phyloP scores from a whole-genome alignment of 2,113 vertebrate species.

The Uria aalge region DNA sequence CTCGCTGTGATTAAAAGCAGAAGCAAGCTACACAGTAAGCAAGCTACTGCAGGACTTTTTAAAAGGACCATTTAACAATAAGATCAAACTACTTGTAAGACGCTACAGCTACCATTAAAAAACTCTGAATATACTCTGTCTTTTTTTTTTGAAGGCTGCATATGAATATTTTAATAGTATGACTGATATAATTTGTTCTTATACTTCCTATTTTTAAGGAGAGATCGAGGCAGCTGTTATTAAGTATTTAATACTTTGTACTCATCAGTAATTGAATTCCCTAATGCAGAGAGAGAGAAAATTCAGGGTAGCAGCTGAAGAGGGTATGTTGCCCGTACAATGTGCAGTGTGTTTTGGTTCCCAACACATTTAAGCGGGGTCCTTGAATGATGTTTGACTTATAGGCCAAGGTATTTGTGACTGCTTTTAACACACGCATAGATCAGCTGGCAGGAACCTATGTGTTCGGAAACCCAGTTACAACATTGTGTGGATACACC shows the following conservation, averaged over 20 bases:
- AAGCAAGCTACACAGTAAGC: neutral
- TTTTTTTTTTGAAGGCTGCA: neutral
- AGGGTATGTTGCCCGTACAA: neutral
- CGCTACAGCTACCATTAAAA: neutral
- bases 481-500: neutral
- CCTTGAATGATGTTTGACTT: neutral
- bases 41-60: neutral
- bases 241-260: slow-evolving; percentile 2
- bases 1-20: neutral
- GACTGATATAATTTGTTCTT: neutral
- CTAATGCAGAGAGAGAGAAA: neutral
- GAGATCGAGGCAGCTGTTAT: neutral
- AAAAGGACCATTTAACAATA: neutral
- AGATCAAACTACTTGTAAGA: neutral
- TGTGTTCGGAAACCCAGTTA: neutral
- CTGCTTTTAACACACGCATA: neutral
- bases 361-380: neutral
- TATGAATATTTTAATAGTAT: neutral
- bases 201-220: neutral
- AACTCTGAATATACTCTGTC: neutral
- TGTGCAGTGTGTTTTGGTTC: neutral
- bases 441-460: neutral
- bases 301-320: neutral
- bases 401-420: neutral
- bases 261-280: neutral